Conservation (phyloP, 2,888 invertebrate species). For the Mycalesis mineus region DNA sequence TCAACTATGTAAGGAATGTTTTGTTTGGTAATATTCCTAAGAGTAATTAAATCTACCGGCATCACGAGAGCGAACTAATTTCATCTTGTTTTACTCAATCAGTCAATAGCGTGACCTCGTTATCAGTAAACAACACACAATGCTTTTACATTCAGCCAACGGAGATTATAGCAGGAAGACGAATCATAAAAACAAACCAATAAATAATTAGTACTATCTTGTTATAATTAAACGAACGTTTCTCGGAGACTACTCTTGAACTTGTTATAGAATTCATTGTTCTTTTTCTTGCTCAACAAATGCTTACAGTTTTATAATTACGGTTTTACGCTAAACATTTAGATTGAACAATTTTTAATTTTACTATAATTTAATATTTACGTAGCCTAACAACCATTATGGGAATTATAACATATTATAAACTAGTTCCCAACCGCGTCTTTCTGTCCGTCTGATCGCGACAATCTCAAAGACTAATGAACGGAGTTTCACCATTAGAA, state of each 20-base stretch:
- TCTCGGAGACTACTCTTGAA: slow-evolving; percentile 5
- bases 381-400: too few species aligned
- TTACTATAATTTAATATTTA: too few species aligned
- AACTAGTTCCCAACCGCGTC: too few species aligned
- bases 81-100: slow-evolving; percentile 22
- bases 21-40: background rate
- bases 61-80: background rate
- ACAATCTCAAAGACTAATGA: too few species aligned
- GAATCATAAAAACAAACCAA: slow-evolving; percentile 18
- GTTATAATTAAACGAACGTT: slow-evolving; percentile 1
- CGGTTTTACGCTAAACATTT: too few species aligned
- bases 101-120: slow-evolving; percentile 47
- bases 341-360: too few species aligned
- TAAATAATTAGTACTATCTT: slow-evolving; percentile 13
- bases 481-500: too few species aligned
- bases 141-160: slow-evolving; percentile 33
- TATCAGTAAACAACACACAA: slow-evolving; percentile 49
- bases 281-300: background rate
- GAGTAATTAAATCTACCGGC: background rate
- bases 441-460: too few species aligned
- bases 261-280: slow-evolving; percentile 4
- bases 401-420: too few species aligned
- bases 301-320: background rate
- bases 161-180: slow-evolving; percentile 18
- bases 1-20: too few species aligned